A percentile compares a stretch with the other conserved stretches of the same genome.
These are phyloP conservation scores for Barbus barbus DNA, from an alignment of 2,113 vertebrate genomes.

Conservation along the genomic window DNA sequence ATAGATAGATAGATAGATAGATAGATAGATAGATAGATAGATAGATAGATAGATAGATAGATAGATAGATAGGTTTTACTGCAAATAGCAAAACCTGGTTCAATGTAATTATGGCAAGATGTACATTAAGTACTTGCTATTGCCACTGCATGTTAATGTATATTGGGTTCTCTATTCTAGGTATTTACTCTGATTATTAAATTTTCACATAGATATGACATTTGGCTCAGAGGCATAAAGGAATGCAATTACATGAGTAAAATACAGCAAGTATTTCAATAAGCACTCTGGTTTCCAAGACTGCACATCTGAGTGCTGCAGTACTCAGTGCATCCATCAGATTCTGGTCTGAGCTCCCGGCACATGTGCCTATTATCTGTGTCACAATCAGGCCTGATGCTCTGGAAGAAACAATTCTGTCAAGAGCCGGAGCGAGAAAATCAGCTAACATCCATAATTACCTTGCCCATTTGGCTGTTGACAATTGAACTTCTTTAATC, in stretches of 20 bases:
- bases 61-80: neutral
- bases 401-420: slow-evolving; percentile 56
- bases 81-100: slow-evolving; percentile 4
- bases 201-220: too few species aligned
- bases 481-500: slow-evolving; percentile 66
- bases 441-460: slow-evolving; percentile 71
- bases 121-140: neutral
- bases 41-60: too few species aligned
- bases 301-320: neutral
- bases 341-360: slow-evolving; percentile 59
- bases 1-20: too few species aligned
- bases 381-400: slow-evolving; percentile 62
- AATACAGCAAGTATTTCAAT: slow-evolving; percentile 2
- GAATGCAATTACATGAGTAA: slow-evolving; percentile 3
- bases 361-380: slow-evolving; percentile 69
- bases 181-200: neutral
- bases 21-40: too few species aligned
- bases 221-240: neutral
- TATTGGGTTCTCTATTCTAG: neutral
- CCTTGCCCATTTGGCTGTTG: slow-evolving; percentile 62
- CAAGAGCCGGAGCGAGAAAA: slow-evolving; percentile 64
- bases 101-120: neutral
- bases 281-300: neutral
- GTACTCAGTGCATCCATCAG: slow-evolving; percentile 36
- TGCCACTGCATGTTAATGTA: neutral